Evolutionary conservation across 2,113 vertebrate species (phyloP).

Genomic region (Nymphicus hollandicus): DNA sequence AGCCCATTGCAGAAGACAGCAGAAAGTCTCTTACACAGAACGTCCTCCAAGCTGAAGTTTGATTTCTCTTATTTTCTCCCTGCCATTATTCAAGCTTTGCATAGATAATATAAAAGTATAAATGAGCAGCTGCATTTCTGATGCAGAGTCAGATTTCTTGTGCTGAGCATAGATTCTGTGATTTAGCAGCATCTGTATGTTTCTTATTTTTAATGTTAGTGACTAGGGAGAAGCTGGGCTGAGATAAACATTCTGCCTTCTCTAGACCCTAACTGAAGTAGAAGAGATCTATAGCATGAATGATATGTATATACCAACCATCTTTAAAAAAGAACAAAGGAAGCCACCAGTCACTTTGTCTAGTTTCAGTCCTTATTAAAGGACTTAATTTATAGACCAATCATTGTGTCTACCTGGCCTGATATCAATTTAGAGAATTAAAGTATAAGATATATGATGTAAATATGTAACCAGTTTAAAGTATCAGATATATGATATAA

Average conservation of each 20-base stretch:
- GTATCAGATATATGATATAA: neutral
- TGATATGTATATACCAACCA: neutral
- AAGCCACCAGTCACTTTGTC: neutral
- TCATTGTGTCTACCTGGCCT: neutral
- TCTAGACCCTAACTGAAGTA: neutral
- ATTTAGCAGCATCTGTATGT: neutral
- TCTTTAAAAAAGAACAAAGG: neutral
- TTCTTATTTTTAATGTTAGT: neutral
- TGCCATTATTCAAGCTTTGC: neutral
- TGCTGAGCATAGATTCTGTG: neutral
- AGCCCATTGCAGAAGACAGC: neutral
- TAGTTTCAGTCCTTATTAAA: neutral
- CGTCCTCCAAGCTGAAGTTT: neutral
- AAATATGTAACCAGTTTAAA: neutral
- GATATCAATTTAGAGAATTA: neutral
- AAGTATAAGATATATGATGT: neutral
- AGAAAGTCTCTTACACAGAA: neutral
- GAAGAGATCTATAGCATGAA: neutral
- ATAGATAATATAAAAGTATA: neutral
- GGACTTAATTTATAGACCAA: neutral
- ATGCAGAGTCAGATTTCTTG: neutral
- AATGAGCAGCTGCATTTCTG: neutral
- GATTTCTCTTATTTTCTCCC: neutral
- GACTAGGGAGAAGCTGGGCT: neutral
- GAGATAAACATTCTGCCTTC: neutral